Conservation (phyloP, 2,888 invertebrate genomes). For the Labia minor region DNA sequence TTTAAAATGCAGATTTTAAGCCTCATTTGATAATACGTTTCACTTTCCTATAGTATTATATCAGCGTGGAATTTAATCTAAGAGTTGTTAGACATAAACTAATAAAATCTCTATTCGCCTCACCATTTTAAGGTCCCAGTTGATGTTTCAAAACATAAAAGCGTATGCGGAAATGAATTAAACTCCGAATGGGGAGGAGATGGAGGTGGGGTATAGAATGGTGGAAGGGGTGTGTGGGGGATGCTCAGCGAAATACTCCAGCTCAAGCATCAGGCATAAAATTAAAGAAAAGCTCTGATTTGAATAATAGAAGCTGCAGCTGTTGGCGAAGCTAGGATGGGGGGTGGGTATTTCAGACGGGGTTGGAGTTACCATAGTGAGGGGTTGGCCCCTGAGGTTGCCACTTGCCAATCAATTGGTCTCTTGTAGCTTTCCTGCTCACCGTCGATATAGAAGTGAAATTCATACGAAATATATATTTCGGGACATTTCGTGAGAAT, state of each 20-base stretch:
- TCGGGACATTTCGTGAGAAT: neutral
- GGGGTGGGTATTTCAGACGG: neutral
- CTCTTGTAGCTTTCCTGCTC: neutral
- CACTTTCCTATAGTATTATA: neutral
- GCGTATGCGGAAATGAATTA: constrained; percentile 13
- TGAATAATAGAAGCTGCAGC: constrained; percentile 13
- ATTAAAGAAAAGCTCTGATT: constrained; percentile 13
- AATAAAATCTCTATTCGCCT: neutral
- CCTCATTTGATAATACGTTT: constrained; percentile 5
- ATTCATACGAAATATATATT: neutral
- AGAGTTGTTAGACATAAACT: constrained; percentile 13
- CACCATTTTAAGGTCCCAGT: constrained; percentile 3
- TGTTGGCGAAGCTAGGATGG: neutral
- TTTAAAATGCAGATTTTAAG: constrained; percentile 13
- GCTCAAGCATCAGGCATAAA: constrained; percentile 7
- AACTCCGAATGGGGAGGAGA: neutral
- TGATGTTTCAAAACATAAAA: constrained; percentile 7
- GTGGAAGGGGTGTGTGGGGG: neutral
- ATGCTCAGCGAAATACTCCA: neutral
- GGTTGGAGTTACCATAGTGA: neutral
- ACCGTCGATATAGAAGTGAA: too few species aligned
- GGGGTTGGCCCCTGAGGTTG: constrained; percentile 1
- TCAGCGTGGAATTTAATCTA: constrained; percentile 4
- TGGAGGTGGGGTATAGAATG: neutral
- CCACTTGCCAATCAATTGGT: constrained; percentile 13